Conservation (phyloP, 2,797 vertebrate genomes). For the Erethizon dorsatum region DNA sequence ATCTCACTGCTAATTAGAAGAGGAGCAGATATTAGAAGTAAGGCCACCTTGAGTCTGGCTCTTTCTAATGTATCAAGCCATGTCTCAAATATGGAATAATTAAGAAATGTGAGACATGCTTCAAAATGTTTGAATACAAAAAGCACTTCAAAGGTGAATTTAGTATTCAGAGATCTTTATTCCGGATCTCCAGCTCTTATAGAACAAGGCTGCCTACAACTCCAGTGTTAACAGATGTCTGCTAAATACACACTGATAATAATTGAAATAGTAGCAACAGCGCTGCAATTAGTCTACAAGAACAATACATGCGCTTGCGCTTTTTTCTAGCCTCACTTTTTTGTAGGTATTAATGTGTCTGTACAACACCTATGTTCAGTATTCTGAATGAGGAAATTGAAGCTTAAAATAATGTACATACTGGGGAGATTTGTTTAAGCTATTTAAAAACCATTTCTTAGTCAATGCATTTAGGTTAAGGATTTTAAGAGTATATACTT, state of each 20-base stretch:
- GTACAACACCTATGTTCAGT: not conserved
- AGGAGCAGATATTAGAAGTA: not conserved
- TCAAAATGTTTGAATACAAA: slow-evolving; percentile 72
- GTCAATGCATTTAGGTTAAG: not conserved
- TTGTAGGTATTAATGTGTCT: not conserved
- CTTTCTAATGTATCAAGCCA: slow-evolving; percentile 1
- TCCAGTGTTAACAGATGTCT: slow-evolving; percentile 72
- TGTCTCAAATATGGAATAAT: slow-evolving; percentile 69
- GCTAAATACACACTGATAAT: slow-evolving; percentile 68
- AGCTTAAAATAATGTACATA: not conserved
- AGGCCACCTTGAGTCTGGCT: not conserved
- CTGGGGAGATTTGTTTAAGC: not conserved
- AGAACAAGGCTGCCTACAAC: slow-evolving; percentile 66
- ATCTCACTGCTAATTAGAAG: slow-evolving; percentile 49
- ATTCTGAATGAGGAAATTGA: slow-evolving; percentile 31
- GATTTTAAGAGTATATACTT: not conserved
- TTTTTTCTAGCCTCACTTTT: not conserved
- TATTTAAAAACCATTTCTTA: slow-evolving; percentile 50
- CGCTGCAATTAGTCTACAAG: slow-evolving; percentile 18
- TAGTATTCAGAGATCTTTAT: slow-evolving; percentile 77
- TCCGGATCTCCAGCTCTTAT: slow-evolving; percentile 67
- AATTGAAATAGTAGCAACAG: slow-evolving; percentile 70
- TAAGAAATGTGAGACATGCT: slow-evolving; percentile 57
- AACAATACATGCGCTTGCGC: not conserved
- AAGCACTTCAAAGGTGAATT: slow-evolving; percentile 79